Conservation (phyloP, 2,113 vertebrate genomes). For the Neopipo cinnamomea region DNA sequence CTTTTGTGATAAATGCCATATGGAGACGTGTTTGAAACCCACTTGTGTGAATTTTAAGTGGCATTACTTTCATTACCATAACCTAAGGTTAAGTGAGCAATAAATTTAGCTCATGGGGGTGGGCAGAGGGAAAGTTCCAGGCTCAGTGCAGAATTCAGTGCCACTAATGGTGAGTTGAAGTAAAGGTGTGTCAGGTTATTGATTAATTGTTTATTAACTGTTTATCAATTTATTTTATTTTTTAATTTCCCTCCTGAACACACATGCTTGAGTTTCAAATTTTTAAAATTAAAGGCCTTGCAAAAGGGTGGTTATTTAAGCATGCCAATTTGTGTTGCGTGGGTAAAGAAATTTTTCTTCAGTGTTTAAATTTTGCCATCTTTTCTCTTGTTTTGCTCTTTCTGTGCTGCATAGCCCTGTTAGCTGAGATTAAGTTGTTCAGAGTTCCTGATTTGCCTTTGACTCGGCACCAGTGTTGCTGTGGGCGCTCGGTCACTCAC, state of each 20-base stretch:
- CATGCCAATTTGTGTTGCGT: background rate
- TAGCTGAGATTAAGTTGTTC: conserved; percentile 3
- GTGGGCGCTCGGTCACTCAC: background rate
- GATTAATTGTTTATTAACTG: background rate
- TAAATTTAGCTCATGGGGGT: background rate
- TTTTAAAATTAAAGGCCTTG: background rate
- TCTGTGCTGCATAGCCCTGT: background rate
- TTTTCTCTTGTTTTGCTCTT: background rate
- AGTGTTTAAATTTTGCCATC: background rate
- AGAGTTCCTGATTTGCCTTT: background rate
- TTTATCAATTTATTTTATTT: background rate
- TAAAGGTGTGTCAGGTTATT: background rate
- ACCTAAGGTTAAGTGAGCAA: background rate
- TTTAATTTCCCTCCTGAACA: background rate
- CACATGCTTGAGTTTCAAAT: background rate
- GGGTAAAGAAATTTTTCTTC: background rate
- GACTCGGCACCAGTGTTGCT: background rate
- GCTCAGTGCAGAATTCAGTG: background rate
- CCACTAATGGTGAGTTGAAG: background rate
- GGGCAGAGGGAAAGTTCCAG: background rate
- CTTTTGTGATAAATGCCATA: background rate
- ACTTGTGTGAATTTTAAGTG: conserved; percentile 20
- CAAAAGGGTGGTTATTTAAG: background rate
- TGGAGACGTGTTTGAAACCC: background rate
- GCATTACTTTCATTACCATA: background rate